Evolutionary conservation across 2,888 invertebrate species (phyloP), one percentile per base, ranked within the genome.

Genomic region (Diarsia rubi): DNA sequence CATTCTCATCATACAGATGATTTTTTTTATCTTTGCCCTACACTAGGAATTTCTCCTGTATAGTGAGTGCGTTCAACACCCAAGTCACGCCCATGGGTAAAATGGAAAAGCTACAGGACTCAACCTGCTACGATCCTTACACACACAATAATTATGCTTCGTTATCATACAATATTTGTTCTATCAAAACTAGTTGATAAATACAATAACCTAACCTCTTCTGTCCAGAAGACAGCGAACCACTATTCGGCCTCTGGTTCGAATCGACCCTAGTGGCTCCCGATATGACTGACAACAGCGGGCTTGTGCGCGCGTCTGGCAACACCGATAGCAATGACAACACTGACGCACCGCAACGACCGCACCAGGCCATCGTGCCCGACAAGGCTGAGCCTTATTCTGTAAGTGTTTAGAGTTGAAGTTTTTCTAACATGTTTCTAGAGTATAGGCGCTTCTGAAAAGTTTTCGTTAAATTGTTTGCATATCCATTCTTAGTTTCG

Each of bases 241-340:
- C 98, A 9, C 97, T 99, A 79, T 97, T 99, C 87, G 99, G 99
- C 0, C 97, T 98, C 85, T 99, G 99, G 99, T 99, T 99, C 94
- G 99, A 99, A 92, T 99, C 99, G 91, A 99, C 99, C 0, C 96
- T 99, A 19, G 98, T 98, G 42, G 98, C 99, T 2, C 98, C 98
- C 1, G 98, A 98, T 84, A 97, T 97, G 16, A 93, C 96, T 0
- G 98, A 97, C 84, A 96, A 96, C 57, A 97, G 97, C 73, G 90
- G 91, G 1, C 60, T 86, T 2, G 90, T 91, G 64, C 91, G 93
- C 9, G 92, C 96, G 4, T 91, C 96, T 21, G 95, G 95, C 37
- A 94, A 97, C 54, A 95, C 96, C 64, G 97, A 97, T 47, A 93
- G 97, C n/a, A 92, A 95, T 27, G 97, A 97, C 54, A 94, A 96